Base-by-base conservation (phyloP, 2,888 invertebrate genomes). In the Dynastes hyllus region DNA sequence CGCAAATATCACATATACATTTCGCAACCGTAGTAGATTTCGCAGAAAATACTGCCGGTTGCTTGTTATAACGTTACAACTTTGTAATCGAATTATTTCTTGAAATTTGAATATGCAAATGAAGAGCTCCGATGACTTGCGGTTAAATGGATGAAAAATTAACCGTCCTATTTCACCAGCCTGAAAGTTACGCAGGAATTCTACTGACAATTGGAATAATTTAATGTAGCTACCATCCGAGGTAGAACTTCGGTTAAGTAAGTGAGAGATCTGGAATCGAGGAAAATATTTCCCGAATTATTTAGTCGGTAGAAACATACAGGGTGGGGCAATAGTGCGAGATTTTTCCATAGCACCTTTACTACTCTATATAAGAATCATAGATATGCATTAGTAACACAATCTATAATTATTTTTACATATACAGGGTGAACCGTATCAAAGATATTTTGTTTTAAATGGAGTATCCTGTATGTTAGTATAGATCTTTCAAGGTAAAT, bases 101-200 rank as follows among this genome's bases (percentile, higher is more conserved):
- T 45, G 66, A 40, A 66, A 66, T 66, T 66, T 66, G 40, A 66
- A 66, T 66, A 66, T 66, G 66, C n/a, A 45, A 66, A 66, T 66
- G 13, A n/a, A 11, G 37, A 45, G 45, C 45, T 45, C 45, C 8
- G n/a, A n/a, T n/a, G 40, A n/a, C n/a, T 55, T 22, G 66, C 16
- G 66, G 66, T 45, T 66, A 66, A 66, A 66, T 40, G 66, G 11
- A 40, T 45, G 66, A 66, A 66, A 66, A 66, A 66, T 66, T 40
- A 22, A n/a, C 66, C 37, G n/a, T 37, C 40, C n/a, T 40, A 37
- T 40, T 66, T 16, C n/a, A 37, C 32, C 32, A 4, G 66, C 22
- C 13, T 40, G 40, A n/a, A 55, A 55, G 16, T 55, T 55, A 22
- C 16, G 16, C 4, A 16, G 66, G 37, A 40, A 32, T 55, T 66